Evolutionary conservation across 2,113 vertebrate species (phyloP).

Genomic region (Poecilia latipinna): DNA sequence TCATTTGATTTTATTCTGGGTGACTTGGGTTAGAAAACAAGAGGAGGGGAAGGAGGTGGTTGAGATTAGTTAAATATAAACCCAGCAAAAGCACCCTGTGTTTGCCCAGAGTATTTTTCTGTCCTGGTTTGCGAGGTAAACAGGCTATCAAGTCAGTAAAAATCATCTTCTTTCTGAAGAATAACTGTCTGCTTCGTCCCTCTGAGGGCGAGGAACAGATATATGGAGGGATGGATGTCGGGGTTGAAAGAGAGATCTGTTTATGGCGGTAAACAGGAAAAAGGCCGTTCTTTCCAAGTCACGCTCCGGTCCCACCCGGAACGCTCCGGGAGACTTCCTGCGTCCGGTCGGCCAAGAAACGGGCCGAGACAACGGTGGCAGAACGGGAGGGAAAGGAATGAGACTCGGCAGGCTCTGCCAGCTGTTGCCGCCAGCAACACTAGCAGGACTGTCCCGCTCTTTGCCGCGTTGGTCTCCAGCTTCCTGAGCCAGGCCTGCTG

Average conservation of each 20-base stretch:
- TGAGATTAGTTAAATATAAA: slow-evolving; percentile 62
- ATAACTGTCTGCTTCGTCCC: slow-evolving; percentile 10
- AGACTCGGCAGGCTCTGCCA: slow-evolving; percentile 20
- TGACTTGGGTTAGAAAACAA: slow-evolving; percentile 60
- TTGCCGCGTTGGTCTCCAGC: slow-evolving; percentile 37
- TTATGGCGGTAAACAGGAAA: slow-evolving; percentile 69
- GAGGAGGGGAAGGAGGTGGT: slow-evolving; percentile 46
- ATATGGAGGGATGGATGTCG: slow-evolving; percentile 21
- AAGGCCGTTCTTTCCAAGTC: slow-evolving; percentile 48
- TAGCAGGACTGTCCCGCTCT: slow-evolving; percentile 21
- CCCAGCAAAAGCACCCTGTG: slow-evolving; percentile 21
- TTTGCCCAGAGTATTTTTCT: background rate
- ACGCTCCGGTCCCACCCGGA: slow-evolving; percentile 28
- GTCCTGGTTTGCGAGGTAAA: background rate
- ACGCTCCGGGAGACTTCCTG: slow-evolving; percentile 66
- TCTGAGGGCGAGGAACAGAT: slow-evolving; percentile 26
- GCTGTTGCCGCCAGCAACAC: slow-evolving; percentile 31
- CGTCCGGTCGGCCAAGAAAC: slow-evolving; percentile 28
- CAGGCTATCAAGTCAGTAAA: slow-evolving; percentile 10
- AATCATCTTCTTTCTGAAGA: slow-evolving; percentile 4
- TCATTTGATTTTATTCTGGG: slow-evolving; percentile 77
- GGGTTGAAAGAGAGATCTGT: slow-evolving; percentile 49
- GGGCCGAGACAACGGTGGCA: slow-evolving; percentile 26
- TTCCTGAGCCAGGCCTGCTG: slow-evolving; percentile 16
- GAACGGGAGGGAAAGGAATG: slow-evolving; percentile 36